These are phyloP conservation scores for Aethes cnicana DNA, from an alignment of 2,888 invertebrate genomes.

Conservation along the genomic window DNA sequence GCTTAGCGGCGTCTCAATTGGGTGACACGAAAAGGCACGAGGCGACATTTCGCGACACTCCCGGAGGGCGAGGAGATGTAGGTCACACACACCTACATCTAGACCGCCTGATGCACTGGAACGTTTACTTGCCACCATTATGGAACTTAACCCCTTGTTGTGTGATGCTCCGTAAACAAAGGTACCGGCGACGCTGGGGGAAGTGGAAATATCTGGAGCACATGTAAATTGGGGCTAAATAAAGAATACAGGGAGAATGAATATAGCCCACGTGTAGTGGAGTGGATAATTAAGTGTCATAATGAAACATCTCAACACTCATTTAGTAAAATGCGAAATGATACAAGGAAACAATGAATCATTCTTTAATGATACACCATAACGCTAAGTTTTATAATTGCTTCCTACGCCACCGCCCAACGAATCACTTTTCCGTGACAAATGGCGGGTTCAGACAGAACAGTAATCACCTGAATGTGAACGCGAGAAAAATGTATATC, in stretches of 20 bases:
- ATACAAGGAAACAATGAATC: slow-evolving; percentile 5
- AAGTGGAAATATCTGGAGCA: slow-evolving; percentile 11
- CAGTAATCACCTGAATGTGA: slow-evolving; percentile 19
- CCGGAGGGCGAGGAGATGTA: slow-evolving; percentile 47
- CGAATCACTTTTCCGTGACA: slow-evolving; percentile 27
- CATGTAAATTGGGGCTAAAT: slow-evolving; percentile 7
- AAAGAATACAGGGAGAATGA: background rate
- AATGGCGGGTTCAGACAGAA: slow-evolving; percentile 22
- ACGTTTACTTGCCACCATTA: slow-evolving; percentile 27
- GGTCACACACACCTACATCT: slow-evolving; percentile 55
- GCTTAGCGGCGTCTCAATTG: slow-evolving; percentile 48
- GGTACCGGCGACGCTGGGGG: slow-evolving; percentile 3
- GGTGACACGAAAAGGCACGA: slow-evolving; percentile 49
- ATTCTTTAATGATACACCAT: slow-evolving; percentile 7
- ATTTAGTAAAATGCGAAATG: background rate
- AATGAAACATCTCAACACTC: background rate
- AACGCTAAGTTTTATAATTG: slow-evolving; percentile 9
- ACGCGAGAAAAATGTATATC: slow-evolving; percentile 8
- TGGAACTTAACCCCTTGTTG: slow-evolving; percentile 23
- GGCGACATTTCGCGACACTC: slow-evolving; percentile 52
- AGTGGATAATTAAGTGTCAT: background rate
- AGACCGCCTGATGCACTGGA: slow-evolving; percentile 37
- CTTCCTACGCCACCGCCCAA: slow-evolving; percentile 12
- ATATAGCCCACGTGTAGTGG: background rate
- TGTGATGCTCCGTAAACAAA: slow-evolving; percentile 20